Evolutionary conservation across 2,888 invertebrate species (phyloP).

Genomic region (Carcina quercana): DNA sequence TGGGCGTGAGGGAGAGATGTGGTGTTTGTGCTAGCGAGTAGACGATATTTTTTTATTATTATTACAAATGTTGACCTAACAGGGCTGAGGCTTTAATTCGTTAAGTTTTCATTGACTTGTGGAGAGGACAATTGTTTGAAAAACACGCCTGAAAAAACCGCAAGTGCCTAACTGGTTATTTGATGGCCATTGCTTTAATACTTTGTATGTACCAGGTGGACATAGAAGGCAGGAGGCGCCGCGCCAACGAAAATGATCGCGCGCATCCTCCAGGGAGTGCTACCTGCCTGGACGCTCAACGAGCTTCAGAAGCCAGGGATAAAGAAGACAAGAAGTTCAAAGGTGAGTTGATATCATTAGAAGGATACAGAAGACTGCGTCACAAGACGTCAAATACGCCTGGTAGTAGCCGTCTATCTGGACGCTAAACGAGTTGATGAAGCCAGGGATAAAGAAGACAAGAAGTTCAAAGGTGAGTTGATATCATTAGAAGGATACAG

Average conservation of each 20-base stretch:
- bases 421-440: constrained; percentile 52
- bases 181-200: no score
- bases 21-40: no score
- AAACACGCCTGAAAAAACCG: no score
- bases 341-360: constrained; percentile 32
- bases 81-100: no score
- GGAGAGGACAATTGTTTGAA: no score
- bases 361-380: neutral
- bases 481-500: neutral
- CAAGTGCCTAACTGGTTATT: no score
- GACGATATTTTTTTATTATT: no score
- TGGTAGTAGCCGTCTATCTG: constrained; percentile 45
- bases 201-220: constrained; percentile 32
- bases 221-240: constrained; percentile 42
- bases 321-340: constrained; percentile 35
- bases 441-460: constrained; percentile 35
- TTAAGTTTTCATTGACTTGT: no score
- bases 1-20: no score
- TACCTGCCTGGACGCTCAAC: constrained; percentile 51
- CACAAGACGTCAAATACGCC: no score
- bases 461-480: constrained; percentile 40
- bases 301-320: constrained; percentile 42
- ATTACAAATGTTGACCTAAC: no score
- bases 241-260: constrained; percentile 40
- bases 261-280: constrained; percentile 54